phyloP scores from a whole-genome alignment of 2,888 invertebrate species.

The Calameuta idolon region DNA sequence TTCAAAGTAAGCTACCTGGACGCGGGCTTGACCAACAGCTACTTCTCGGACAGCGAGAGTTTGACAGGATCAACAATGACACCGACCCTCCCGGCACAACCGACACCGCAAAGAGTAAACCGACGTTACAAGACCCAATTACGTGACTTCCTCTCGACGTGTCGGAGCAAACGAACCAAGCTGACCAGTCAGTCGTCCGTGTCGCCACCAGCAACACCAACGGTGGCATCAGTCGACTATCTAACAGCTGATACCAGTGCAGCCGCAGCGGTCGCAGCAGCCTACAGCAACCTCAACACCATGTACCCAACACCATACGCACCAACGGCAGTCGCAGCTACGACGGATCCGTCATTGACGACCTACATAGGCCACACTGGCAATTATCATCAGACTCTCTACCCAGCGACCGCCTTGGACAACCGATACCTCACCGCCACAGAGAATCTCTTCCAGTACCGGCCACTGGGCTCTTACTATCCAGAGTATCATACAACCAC shows the following conservation, averaged over 20 bases:
- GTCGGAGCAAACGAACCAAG: slow-evolving; percentile 80
- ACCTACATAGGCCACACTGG: slow-evolving; percentile 79
- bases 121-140: slow-evolving; percentile 94
- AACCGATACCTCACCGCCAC: slow-evolving; percentile 79
- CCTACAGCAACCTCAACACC: slow-evolving; percentile 84
- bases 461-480: slow-evolving; percentile 86
- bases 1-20: slow-evolving; percentile 98
- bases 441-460: slow-evolving; percentile 91
- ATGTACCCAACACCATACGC: slow-evolving; percentile 86
- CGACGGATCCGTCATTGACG: slow-evolving; percentile 74
- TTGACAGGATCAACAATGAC: slow-evolving; percentile 71
- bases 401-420: slow-evolving; percentile 69
- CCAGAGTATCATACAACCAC: slow-evolving; percentile 82
- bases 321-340: slow-evolving; percentile 76
- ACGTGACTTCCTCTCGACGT: slow-evolving; percentile 92
- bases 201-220: slow-evolving; percentile 69
- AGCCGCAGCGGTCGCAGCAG: slow-evolving; percentile 76
- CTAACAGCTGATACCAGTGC: slow-evolving; percentile 74
- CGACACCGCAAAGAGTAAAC: slow-evolving; percentile 84
- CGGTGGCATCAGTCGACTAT: slow-evolving; percentile 76
- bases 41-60: slow-evolving; percentile 89
- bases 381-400: slow-evolving; percentile 74
- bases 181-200: slow-evolving; percentile 70
- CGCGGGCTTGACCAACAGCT: slow-evolving; percentile 90
- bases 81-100: slow-evolving; percentile 69